These are phyloP conservation scores for Biston stratarius DNA, from an alignment of 2,888 invertebrate genomes.

Conservation along the genomic window DNA sequence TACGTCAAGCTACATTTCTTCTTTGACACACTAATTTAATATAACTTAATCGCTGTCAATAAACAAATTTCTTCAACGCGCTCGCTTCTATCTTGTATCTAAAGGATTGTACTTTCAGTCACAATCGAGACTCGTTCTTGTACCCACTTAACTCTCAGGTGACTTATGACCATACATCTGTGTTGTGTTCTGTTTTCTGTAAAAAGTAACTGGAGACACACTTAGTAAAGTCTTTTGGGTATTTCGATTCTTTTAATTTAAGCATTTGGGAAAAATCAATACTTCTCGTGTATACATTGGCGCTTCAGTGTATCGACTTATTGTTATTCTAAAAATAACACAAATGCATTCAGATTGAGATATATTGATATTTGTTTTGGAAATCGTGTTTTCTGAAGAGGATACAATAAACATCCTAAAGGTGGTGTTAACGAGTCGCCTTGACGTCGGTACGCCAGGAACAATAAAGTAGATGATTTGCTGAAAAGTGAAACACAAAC, in stretches of 20 bases:
- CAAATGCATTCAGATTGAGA: constrained; percentile 38
- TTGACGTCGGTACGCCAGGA: constrained; percentile 67
- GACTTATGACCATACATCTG: constrained; percentile 59
- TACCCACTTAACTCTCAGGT: constrained; percentile 66
- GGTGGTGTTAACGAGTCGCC: constrained; percentile 83
- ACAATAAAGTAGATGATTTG: constrained; percentile 78
- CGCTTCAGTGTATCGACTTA: constrained; percentile 12
- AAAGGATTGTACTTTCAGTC: constrained; percentile 75
- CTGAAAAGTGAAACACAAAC: constrained; percentile 70
- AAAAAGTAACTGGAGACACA: constrained; percentile 3
- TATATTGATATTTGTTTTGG: constrained; percentile 63
- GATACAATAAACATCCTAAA: constrained; percentile 84
- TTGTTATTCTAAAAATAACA: constrained; percentile 26
- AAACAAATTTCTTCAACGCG: constrained; percentile 77
- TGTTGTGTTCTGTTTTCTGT: constrained; percentile 18
- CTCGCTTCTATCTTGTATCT: constrained; percentile 78
- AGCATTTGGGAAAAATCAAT: too few species aligned
- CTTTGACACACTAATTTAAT: constrained; percentile 76
- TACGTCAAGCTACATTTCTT: constrained; percentile 45
- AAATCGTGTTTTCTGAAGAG: constrained; percentile 83
- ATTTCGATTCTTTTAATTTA: too few species aligned
- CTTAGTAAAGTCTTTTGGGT: neutral
- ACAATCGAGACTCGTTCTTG: constrained; percentile 71
- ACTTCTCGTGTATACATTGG: too few species aligned
- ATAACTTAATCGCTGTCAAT: constrained; percentile 68